A percentile compares a stretch with the other conserved stretches of the same genome.
Conservation (phyloP, 2,888 invertebrate species). For the Cerastis rubricosa region DNA sequence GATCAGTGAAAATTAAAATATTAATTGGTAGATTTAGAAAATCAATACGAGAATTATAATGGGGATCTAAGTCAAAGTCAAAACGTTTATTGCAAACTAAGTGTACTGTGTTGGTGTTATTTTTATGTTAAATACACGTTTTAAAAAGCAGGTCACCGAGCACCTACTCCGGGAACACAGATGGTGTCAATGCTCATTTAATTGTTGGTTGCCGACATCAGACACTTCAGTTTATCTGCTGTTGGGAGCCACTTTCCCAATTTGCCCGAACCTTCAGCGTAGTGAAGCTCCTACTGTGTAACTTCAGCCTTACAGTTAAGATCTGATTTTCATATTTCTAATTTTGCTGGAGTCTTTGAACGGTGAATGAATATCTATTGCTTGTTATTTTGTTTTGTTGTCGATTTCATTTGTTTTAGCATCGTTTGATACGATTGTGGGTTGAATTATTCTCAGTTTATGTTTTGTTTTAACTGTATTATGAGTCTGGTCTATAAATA, state of each 20-base stretch:
- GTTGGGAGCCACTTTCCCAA: neutral
- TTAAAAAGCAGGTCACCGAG: neutral
- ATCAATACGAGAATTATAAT: neutral
- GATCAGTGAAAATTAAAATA: neutral
- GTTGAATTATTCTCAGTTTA: neutral
- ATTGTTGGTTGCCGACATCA: neutral
- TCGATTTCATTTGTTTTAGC: neutral
- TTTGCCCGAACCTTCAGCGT: neutral
- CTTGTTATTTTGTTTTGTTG: conserved; percentile 9
- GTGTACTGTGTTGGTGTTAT: too few species aligned
- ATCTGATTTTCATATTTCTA: conserved; percentile 21
- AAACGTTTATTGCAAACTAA: too few species aligned
- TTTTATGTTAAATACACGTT: neutral
- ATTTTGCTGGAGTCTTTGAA: conserved; percentile 16
- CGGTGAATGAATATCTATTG: conserved; percentile 31
- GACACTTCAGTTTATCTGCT: neutral
- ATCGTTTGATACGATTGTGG: neutral
- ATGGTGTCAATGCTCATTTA: neutral
- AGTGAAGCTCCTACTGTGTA: neutral
- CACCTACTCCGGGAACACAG: neutral
- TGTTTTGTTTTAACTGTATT: neutral
- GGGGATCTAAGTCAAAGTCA: too few species aligned
- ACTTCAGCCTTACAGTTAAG: neutral
- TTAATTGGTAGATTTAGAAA: neutral
- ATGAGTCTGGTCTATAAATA: neutral